These are phyloP conservation scores for Clusia tigrina DNA, from an alignment of 2,888 invertebrate genomes.

Conservation along the genomic window DNA sequence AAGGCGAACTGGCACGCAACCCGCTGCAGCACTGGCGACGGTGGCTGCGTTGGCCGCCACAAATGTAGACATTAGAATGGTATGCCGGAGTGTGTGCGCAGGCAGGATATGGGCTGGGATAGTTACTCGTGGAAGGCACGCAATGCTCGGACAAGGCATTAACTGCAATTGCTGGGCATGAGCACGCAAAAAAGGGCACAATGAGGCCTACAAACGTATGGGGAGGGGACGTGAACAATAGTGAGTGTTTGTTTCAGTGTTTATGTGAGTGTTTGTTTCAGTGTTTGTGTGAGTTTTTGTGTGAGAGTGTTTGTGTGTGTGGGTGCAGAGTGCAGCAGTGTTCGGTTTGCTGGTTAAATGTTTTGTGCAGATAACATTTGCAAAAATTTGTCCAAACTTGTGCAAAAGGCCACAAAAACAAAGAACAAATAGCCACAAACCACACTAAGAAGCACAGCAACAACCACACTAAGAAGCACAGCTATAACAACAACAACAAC, in stretches of 20 bases:
- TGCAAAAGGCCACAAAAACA: too few relatives aligned
- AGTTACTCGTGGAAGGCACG: not conserved
- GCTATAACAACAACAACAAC: too few relatives aligned
- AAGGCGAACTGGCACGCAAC: conserved; percentile 11
- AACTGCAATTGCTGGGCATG: not conserved
- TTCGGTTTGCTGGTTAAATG: not conserved
- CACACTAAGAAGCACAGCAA: too few relatives aligned
- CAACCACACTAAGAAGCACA: too few relatives aligned
- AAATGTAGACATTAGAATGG: conserved; percentile 52
- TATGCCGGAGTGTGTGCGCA: too few relatives aligned
- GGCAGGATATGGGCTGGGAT: not conserved
- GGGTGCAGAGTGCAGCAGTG: not conserved
- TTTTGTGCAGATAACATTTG: not conserved
- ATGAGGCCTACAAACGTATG: not conserved
- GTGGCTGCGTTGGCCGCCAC: conserved; percentile 50
- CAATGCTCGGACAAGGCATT: not conserved
- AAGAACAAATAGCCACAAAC: not conserved
- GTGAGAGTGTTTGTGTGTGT: not conserved
- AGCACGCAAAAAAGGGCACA: not conserved
- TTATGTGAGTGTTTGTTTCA: too few relatives aligned
- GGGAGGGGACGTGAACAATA: too few relatives aligned
- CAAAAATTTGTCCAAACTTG: conserved; percentile 4
- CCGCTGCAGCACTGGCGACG: not conserved
- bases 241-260: too few relatives aligned
- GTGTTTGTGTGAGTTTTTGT: too few relatives aligned